These are phyloP conservation scores for Trichopria drosophilae DNA, from an alignment of 2,888 invertebrate genomes.

Conservation along the genomic window DNA sequence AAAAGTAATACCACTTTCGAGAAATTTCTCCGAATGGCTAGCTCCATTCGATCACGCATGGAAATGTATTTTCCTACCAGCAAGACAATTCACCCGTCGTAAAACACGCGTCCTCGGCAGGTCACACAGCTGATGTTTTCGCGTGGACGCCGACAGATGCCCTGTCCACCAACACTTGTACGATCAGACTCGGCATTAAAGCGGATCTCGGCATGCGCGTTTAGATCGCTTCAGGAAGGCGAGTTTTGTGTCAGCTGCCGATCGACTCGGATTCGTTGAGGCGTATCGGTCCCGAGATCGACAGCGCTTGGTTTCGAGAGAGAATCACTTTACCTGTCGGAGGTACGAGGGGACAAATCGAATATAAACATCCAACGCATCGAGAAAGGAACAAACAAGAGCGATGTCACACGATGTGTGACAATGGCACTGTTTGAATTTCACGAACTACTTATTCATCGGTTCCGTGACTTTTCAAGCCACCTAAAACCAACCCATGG, in stretches of 20 bases:
- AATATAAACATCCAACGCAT: constrained; percentile 15
- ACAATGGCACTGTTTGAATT: constrained; percentile 16
- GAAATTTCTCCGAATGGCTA: no score
- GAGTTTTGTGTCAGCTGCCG: no score
- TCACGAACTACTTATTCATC: no score
- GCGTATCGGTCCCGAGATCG: constrained; percentile 35
- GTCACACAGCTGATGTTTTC: constrained; percentile 51
- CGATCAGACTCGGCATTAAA: constrained; percentile 8
- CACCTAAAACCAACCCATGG: no score
- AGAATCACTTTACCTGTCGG: no score
- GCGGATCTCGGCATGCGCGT: constrained; percentile 13
- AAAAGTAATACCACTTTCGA: no score
- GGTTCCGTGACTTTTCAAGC: no score
- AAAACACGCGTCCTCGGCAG: constrained; percentile 33
- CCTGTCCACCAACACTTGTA: constrained; percentile 24
- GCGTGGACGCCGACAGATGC: constrained; percentile 50
- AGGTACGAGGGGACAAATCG: constrained; percentile 6
- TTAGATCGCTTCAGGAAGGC: constrained; percentile 6
- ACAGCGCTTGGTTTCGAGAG: constrained; percentile 23
- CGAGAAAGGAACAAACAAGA: constrained; percentile 1
- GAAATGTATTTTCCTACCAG: no score
- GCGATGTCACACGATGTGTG: constrained; percentile 3
- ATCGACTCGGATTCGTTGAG: constrained; percentile 18
- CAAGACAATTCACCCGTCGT: constrained; percentile 7
- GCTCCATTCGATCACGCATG: no score